Evolutionary conservation across 2,888 invertebrate species (phyloP), one percentile per base, ranked within the genome.

Genomic region (Hypomecis punctinalis): DNA sequence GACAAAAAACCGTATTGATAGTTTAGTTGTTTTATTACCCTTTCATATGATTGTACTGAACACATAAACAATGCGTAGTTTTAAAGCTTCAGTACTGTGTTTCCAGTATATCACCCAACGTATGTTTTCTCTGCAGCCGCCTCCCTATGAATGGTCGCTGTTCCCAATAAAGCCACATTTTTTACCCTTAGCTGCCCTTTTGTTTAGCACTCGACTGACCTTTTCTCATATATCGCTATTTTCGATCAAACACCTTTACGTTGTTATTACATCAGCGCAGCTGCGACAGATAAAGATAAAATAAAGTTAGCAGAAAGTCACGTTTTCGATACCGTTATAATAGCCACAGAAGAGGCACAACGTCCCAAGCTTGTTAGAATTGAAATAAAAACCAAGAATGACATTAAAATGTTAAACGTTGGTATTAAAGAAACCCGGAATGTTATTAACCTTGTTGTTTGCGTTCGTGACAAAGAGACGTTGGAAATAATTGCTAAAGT

Each of bases 111-210:
- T 10, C 48, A 37, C 13, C 51, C 23, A 49, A 13, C 78, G 73
- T 76, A 62, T 78, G 82, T 82, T 86, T 91, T 90, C 87, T 85
- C 86, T 78, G 74, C 79, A 79, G 79, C 75, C 79, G 80, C 89
- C 88, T 84, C 77, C 63, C 83, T 84, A 89, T 90, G 88, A 91
- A 91, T 91, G 89, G 84, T 83, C 78, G 83, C 83, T 33, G 85
- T 80, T 79, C 81, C 81, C 81, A 84, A 85, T 84, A 84, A 76
- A 77, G 76, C 61, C 40, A 60, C 49, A 66, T 56, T 75, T 77
- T 74, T 69, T 74, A 61, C 52, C 35, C 75, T 45, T 37, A 9
- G 5, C 54, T 23, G 55, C 55, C 35, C 13, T 46, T 56, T 56
- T 46, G 55, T 39, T 56, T 45, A 56, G 56, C 47, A 47, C 46